These are phyloP conservation scores for Andrena minutula DNA, from an alignment of 2,888 invertebrate species.

Conservation along the genomic window DNA sequence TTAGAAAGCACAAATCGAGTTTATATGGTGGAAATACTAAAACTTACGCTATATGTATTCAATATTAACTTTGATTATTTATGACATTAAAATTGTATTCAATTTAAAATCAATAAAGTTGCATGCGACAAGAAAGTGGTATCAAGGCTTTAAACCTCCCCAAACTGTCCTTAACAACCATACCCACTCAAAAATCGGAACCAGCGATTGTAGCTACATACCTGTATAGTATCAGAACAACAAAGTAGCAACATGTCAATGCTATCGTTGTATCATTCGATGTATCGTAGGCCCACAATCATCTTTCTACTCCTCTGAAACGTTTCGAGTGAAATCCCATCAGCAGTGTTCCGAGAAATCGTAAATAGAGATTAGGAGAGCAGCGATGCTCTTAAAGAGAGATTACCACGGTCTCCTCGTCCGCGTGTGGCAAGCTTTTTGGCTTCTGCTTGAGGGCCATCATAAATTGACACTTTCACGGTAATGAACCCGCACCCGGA, in stretches of 20 bases:
- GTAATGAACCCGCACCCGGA: constrained; percentile 69
- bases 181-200: no score
- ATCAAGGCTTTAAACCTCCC: no score
- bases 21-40: no score
- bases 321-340: constrained; percentile 43
- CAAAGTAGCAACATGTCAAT: neutral
- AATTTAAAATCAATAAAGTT: no score
- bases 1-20: no score
- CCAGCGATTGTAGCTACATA: no score
- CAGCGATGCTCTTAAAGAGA: constrained; percentile 62
- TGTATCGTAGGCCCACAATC: neutral
- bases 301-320: neutral
- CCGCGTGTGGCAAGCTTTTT: constrained; percentile 26
- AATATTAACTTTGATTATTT: no score
- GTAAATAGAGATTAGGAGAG: constrained; percentile 67
- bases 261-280: neutral
- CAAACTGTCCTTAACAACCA: no score
- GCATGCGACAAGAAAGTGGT: no score
- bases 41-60: no score
- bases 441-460: constrained; percentile 24
- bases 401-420: constrained; percentile 33
- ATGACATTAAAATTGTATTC: no score
- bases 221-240: neutral
- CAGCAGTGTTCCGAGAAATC: constrained; percentile 49
- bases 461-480: constrained; percentile 74